Base-by-base conservation (phyloP, 2,888 invertebrate genomes). In the Cataglyphis altisquamis region DNA sequence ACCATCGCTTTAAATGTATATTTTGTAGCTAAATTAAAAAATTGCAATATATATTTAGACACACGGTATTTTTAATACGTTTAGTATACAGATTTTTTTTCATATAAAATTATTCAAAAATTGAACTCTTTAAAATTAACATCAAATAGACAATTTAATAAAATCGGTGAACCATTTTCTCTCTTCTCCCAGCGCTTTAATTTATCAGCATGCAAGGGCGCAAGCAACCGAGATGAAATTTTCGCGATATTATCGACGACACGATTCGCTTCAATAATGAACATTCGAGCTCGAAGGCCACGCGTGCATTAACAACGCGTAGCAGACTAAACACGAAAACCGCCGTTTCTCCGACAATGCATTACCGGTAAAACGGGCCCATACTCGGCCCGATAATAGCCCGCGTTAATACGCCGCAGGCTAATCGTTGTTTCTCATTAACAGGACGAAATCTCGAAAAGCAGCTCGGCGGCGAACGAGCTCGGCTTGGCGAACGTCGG, bases 401-500 rank as follows among this genome's bases (percentile, higher is more conserved):
- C 41, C 32, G 25, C 60, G 60, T 74, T 80, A 80, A 80, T 80
- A 60, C n/a, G 21, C 45, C 60, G 21, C 60, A 60, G 25, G 57
- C 74, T 80, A 80, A 80, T 73, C 78, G 78, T 73, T 80, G 78
- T 73, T 73, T 80, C 74, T 62, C 73, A 21, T 36, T 36, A 18
- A 10, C 68, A 97, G 97, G 98, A 98, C 90, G 98, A 98, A 91
- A 97, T 97, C 63, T 97, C 98, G 52, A 98, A 98, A 94, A 97
- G 97, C 21, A 97, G 97, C 87, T 98, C 98, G 84, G 97, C 98
- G 0, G 98, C 98, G 66, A 98, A 98, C 95, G 98, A 98, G 95
- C 95, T 99, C 86, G 98, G 98, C 0, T 96, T 99, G 90, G 98
- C 98, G 52, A 99, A 99, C 95, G 98, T 99, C 36, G 99, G 99